Evolutionary conservation across 2,888 invertebrate genomes (phyloP).

Genomic region (Drosophila siamana): DNA sequence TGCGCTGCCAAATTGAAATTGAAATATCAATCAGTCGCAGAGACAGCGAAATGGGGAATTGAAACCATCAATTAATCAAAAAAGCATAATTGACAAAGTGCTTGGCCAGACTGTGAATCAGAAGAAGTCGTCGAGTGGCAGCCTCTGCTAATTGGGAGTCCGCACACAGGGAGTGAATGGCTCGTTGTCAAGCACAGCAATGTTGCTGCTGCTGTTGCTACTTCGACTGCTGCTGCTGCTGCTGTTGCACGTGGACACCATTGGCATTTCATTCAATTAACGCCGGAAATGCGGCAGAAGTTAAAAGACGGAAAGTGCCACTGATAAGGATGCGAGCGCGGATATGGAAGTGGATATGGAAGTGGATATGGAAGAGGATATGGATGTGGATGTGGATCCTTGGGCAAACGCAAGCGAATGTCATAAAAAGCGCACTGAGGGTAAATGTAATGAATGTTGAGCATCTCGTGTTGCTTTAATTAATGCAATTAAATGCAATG

Average conservation of each 20-base stretch:
- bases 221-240: neutral
- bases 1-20: conserved; percentile 16
- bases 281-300: conserved; percentile 64
- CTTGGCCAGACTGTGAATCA: conserved; percentile 27
- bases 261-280: conserved; percentile 65
- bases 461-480: conserved; percentile 74
- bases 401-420: conserved; percentile 39
- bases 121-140: conserved; percentile 33
- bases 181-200: neutral
- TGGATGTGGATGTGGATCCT: neutral
- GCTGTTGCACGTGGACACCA: conserved; percentile 37
- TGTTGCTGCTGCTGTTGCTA: too few relatives aligned
- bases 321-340: conserved; percentile 62
- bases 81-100: conserved; percentile 58
- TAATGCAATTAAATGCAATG: conserved; percentile 74
- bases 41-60: conserved; percentile 3
- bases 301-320: conserved; percentile 34
- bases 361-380: too few relatives aligned
- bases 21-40: conserved; percentile 37
- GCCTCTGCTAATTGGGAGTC: conserved; percentile 48
- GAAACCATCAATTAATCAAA: conserved; percentile 56
- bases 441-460: conserved; percentile 70
- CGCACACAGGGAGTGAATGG: conserved; percentile 10
- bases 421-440: conserved; percentile 44
- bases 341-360: conserved; percentile 16